Percentiles rank a stretch among this genome's conserved stretches.
Conservation (phyloP, 2,797 vertebrate species). For the Pteronotus mesoamericanus region DNA sequence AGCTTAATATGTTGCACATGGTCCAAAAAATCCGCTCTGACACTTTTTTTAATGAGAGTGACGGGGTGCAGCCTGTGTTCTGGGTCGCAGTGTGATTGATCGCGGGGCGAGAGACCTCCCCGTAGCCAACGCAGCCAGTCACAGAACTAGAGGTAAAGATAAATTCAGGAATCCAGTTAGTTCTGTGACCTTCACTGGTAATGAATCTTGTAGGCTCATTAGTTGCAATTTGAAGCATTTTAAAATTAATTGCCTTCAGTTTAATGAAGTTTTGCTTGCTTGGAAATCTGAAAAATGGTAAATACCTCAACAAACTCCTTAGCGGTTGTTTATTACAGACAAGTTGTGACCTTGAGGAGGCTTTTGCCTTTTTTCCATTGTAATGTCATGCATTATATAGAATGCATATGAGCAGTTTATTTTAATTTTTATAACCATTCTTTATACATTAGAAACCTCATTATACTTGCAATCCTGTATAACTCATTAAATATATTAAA, state of each 20-base stretch:
- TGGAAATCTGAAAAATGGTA: conserved; percentile 32
- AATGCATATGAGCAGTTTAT: not conserved
- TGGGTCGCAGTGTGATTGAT: not conserved
- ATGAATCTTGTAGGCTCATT: conserved; percentile 39
- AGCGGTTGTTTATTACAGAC: not conserved
- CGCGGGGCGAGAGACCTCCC: not conserved
- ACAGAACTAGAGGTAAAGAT: not conserved
- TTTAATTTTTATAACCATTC: not conserved
- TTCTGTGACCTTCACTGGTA: conserved; percentile 35
- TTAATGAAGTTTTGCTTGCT: conserved; percentile 48
- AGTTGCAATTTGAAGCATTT: conserved; percentile 45
- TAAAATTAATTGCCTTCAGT: conserved; percentile 59
- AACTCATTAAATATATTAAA: not conserved
- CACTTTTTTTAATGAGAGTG: not conserved
- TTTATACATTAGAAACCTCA: not conserved
- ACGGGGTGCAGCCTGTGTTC: rapidly evolving
- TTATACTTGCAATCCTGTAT: not conserved
- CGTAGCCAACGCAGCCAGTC: not conserved
- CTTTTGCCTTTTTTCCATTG: not conserved
- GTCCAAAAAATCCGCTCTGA: not conserved
- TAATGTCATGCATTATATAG: not conserved
- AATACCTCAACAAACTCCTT: conserved; percentile 20
- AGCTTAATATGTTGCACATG: not conserved
- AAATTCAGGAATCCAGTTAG: not conserved
- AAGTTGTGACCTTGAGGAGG: not conserved